Conservation (phyloP, 2,113 vertebrate genomes). For the Channa argus region DNA sequence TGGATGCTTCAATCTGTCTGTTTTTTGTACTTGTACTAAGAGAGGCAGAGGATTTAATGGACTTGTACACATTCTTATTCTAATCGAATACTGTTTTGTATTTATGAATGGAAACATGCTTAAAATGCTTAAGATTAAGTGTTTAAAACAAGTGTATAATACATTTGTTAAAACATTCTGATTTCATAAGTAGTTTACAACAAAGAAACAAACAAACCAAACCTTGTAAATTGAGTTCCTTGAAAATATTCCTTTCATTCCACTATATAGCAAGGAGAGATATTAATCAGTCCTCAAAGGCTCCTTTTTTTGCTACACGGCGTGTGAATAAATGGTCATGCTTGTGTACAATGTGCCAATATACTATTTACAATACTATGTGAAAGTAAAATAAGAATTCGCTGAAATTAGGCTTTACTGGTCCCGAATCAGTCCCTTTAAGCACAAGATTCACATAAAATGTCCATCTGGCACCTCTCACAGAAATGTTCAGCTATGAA, state of each 20-base stretch:
- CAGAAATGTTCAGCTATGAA: conserved; percentile 41
- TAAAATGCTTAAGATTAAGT: too few relatives aligned
- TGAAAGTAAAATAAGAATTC: conserved; percentile 2
- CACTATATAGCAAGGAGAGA: neutral
- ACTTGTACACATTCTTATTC: neutral
- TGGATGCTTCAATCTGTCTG: neutral
- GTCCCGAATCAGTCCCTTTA: conserved; percentile 26
- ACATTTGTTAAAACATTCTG: too few relatives aligned
- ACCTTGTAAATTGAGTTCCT: neutral
- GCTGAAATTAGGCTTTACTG: conserved; percentile 3
- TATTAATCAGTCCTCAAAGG: too few relatives aligned
- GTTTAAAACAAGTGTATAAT: too few relatives aligned
- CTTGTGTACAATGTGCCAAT: conserved; percentile 2
- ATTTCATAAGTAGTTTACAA: neutral
- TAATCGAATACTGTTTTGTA: neutral
- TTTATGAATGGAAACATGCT: neutral
- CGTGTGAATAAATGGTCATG: neutral
- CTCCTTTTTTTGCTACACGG: neutral
- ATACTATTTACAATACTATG: neutral
- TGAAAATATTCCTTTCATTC: neutral
- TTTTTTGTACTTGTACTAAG: neutral
- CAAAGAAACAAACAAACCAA: neutral
- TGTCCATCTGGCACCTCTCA: conserved; percentile 50
- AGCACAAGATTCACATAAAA: conserved; percentile 32
- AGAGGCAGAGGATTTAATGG: neutral